phyloP scores from a whole-genome alignment of 2,888 invertebrate species.

The Cataglyphis rosenhaueri region DNA sequence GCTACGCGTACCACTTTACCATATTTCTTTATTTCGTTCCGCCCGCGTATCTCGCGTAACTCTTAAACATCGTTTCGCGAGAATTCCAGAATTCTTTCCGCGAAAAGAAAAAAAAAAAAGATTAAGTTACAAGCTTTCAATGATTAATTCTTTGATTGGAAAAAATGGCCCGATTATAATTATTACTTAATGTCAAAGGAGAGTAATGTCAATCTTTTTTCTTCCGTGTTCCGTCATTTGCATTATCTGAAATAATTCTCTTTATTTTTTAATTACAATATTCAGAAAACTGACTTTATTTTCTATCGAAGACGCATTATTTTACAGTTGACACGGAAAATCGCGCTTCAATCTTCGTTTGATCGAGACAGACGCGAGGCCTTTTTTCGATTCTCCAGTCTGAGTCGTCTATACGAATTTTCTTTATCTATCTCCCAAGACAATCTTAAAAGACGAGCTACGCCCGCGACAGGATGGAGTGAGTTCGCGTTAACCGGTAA shows the following conservation, averaged over 20 bases:
- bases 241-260: neutral
- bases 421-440: slow-evolving; percentile 46
- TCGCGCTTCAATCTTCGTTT: neutral
- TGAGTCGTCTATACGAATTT: slow-evolving; percentile 5
- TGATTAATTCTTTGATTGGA: neutral
- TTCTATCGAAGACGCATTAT: neutral
- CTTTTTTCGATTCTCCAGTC: slow-evolving; percentile 13
- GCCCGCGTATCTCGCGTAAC: slow-evolving; percentile 1
- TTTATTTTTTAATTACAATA: neutral
- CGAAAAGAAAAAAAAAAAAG: neutral
- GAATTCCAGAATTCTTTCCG: slow-evolving; percentile 3
- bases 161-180: neutral
- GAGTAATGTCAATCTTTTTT: neutral
- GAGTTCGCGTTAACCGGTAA: slow-evolving; percentile 69
- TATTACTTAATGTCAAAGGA: neutral
- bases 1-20: slow-evolving; percentile 32
- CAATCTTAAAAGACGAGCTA: slow-evolving; percentile 36
- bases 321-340: neutral
- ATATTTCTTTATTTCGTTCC: slow-evolving; percentile 46
- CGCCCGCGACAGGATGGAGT: slow-evolving; percentile 54
- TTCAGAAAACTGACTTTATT: neutral
- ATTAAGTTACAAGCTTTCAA: neutral
- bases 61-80: slow-evolving; percentile 2
- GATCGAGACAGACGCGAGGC: neutral
- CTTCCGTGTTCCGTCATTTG: neutral